phyloP scores from a whole-genome alignment of 2,888 invertebrate species.

The Drosophila anomalata region DNA sequence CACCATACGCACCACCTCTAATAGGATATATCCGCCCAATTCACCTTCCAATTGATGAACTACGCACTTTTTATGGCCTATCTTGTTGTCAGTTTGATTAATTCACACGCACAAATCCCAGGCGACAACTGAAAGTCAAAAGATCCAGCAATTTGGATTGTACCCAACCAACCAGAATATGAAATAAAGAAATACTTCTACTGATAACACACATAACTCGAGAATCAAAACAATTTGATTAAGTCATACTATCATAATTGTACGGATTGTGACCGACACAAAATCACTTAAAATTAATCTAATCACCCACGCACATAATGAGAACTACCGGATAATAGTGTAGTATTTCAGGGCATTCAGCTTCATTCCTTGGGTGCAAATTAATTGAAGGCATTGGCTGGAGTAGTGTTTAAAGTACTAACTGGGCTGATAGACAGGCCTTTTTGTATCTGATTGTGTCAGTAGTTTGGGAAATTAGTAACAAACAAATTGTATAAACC shows the following conservation, averaged over 20 bases:
- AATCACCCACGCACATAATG: conserved; percentile 51
- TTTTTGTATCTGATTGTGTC: conserved; percentile 4
- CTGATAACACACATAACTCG: conserved; percentile 40
- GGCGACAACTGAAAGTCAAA: conserved; percentile 17
- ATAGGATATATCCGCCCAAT: conserved; percentile 66
- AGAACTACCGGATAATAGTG: conserved; percentile 1
- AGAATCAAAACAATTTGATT: conserved; percentile 67
- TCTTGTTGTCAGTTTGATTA: conserved; percentile 40
- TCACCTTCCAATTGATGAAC: conserved; percentile 35
- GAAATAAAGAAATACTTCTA: conserved; percentile 5
- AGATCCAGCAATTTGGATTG: conserved; percentile 6
- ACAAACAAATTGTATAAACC: conserved; percentile 25
- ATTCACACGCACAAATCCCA: conserved; percentile 46
- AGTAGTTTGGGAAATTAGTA: neutral
- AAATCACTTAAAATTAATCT: conserved; percentile 46
- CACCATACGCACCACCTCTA: conserved; percentile 27
- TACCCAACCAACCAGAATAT: conserved; percentile 6
- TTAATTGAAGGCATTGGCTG: neutral
- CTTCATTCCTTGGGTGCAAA: conserved; percentile 12
- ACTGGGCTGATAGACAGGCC: neutral
- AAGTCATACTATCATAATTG: conserved; percentile 15
- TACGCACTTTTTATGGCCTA: conserved; percentile 47
- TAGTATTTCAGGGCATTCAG: conserved; percentile 5
- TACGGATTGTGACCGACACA: neutral
- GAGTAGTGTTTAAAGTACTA: neutral